phyloP scores from a whole-genome alignment of 1,140 invertebrate genomes.

The Oedothorax gibbosus region DNA sequence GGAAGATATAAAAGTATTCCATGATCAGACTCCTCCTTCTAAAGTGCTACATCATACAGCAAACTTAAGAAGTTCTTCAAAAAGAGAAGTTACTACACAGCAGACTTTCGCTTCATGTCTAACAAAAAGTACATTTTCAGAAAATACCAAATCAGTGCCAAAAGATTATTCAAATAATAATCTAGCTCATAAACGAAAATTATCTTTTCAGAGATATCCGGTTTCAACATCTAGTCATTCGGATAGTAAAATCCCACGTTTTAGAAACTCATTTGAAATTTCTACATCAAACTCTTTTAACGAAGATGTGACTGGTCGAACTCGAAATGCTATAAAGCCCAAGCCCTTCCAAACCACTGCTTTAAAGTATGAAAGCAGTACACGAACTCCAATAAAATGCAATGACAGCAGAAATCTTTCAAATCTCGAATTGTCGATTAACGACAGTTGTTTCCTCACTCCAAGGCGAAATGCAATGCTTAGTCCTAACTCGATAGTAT shows the following conservation, averaged over 20 bases:
- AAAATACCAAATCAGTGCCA: too few relatives aligned
- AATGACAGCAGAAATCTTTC: conserved; percentile 1
- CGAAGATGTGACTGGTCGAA: not conserved
- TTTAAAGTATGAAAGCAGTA: not conserved
- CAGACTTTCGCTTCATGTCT: too few relatives aligned
- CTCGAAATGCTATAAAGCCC: not conserved
- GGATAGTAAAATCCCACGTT: conserved; percentile 16
- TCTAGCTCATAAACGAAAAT: too few relatives aligned
- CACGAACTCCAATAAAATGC: not conserved
- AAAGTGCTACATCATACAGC: too few relatives aligned
- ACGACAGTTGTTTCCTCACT: conserved; percentile 45
- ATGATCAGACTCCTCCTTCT: too few relatives aligned
- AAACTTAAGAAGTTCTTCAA: too few relatives aligned
- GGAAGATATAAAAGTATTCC: too few relatives aligned
- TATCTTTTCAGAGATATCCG: not conserved
- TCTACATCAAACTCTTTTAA: not conserved
- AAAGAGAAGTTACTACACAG: too few relatives aligned
- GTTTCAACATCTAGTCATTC: not conserved
- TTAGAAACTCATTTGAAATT: not conserved
- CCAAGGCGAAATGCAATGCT: not conserved
- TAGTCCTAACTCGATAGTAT: conserved; percentile 8
- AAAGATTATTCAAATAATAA: too few relatives aligned
- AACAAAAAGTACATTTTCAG: too few relatives aligned
- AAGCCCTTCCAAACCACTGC: too few relatives aligned
- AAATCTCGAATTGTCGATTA: not conserved